A percentile compares a stretch with the other conserved stretches of the same genome.
These are phyloP conservation scores for Folsomia candida DNA, from an alignment of 2,888 invertebrate genomes.

Conservation along the genomic window DNA sequence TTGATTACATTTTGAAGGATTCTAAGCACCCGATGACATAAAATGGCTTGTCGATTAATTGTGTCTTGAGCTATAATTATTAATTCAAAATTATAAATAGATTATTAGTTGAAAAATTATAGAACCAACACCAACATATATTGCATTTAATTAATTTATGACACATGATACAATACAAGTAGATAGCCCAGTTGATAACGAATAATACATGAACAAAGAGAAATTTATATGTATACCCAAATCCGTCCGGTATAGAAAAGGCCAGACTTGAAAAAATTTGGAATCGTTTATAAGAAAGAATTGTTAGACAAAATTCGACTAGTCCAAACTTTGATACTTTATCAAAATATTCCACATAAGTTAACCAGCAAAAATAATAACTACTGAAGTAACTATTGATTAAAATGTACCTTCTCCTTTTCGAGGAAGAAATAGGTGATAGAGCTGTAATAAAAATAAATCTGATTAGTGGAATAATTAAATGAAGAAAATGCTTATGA, in stretches of 20 bases:
- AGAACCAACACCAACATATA: neutral
- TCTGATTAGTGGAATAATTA: constrained; percentile 93
- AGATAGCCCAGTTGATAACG: too few relatives aligned
- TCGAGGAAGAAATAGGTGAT: too few relatives aligned
- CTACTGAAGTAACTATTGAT: too few relatives aligned
- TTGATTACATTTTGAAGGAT: constrained; percentile 78
- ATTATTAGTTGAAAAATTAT: neutral
- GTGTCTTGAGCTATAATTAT: constrained; percentile 71
- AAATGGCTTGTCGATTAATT: constrained; percentile 87
- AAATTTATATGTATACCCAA: constrained; percentile 73
- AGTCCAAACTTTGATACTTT: too few relatives aligned
- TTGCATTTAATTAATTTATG: too few relatives aligned
- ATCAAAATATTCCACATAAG: too few relatives aligned
- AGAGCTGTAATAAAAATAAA: too few relatives aligned
- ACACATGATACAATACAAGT: neutral
- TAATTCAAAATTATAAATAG: neutral
- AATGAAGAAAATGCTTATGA: constrained; percentile 82
- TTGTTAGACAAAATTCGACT: too few relatives aligned
- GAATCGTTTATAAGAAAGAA: too few relatives aligned
- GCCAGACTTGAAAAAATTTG: constrained; percentile 72
- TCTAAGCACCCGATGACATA: constrained; percentile 85
- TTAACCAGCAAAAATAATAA: too few relatives aligned
- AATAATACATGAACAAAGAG: too few relatives aligned
- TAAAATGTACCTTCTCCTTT: constrained; percentile 76
- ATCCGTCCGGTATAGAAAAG: constrained; percentile 78